A percentile compares a stretch with the other conserved stretches of the same genome.
Evolutionary conservation across 2,113 vertebrate genomes (phyloP).

Genomic region (Clarias magur): DNA sequence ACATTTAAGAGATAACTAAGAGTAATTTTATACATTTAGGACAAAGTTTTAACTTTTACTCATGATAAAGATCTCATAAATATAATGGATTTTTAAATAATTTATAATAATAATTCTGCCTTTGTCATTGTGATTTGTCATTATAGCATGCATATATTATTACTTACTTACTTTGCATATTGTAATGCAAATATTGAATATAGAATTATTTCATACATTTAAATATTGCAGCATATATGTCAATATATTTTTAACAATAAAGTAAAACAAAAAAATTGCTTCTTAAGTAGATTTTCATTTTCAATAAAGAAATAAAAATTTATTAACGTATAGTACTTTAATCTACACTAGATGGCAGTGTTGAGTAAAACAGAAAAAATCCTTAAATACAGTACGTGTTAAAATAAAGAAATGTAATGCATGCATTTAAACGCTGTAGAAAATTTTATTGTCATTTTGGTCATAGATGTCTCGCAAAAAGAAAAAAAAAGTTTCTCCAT

Average conservation of each 20-base stretch:
- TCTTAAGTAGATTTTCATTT: background rate
- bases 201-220: background rate
- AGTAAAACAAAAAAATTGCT: background rate
- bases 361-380: background rate
- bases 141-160: background rate
- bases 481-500: background rate
- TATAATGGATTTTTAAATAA: background rate
- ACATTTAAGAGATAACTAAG: background rate
- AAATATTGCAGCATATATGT: background rate
- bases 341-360: slow-evolving; percentile 47
- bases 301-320: background rate
- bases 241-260: background rate
- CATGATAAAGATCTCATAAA: background rate
- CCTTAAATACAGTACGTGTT: background rate
- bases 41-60: background rate
- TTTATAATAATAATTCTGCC: background rate
- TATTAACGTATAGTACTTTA: background rate
- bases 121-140: background rate
- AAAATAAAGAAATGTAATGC: background rate
- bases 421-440: background rate
- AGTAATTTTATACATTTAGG: background rate
- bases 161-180: background rate
- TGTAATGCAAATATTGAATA: background rate
- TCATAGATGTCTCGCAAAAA: background rate
- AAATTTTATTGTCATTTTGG: background rate